A percentile compares a stretch with the other conserved stretches of the same genome.
phyloP scores from a whole-genome alignment of 1,140 invertebrate genomes.

The Brachionus plicatilis region DNA sequence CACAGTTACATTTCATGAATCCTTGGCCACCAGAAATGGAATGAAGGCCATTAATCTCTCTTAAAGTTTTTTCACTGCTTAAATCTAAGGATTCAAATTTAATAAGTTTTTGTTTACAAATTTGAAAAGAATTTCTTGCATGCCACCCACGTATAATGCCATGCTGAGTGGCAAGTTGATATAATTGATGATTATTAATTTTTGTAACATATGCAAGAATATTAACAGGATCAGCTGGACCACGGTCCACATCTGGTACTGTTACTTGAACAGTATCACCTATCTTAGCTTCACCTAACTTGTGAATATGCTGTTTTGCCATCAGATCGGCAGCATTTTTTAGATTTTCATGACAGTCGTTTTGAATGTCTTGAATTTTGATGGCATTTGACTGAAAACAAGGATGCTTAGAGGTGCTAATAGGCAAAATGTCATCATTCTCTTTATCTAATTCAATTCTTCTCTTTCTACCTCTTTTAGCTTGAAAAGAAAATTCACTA shows the following conservation, averaged over 20 bases:
- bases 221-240: conserved; percentile 11
- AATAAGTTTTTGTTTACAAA: conserved; percentile 11
- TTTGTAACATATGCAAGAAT: neutral
- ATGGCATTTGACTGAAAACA: conserved; percentile 1
- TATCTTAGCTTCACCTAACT: neutral
- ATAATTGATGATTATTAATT: neutral
- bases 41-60: neutral
- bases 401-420: neutral
- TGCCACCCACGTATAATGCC: neutral
- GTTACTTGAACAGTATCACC: conserved; percentile 9
- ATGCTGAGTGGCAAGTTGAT: neutral
- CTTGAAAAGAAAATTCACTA: too few relatives aligned
- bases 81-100: neutral
- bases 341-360: neutral
- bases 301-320: neutral
- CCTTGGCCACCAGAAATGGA: neutral
- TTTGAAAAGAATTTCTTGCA: too few relatives aligned
- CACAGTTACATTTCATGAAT: conserved; percentile 9
- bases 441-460: neutral
- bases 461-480: neutral
- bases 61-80: neutral
- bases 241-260: neutral
- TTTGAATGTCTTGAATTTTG: neutral
- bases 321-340: neutral
- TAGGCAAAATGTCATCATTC: neutral